A percentile compares a stretch with the other conserved stretches of the same genome.
These are phyloP conservation scores for Tenebrio molitor DNA, from an alignment of 1,140 invertebrate species.

Conservation along the genomic window DNA sequence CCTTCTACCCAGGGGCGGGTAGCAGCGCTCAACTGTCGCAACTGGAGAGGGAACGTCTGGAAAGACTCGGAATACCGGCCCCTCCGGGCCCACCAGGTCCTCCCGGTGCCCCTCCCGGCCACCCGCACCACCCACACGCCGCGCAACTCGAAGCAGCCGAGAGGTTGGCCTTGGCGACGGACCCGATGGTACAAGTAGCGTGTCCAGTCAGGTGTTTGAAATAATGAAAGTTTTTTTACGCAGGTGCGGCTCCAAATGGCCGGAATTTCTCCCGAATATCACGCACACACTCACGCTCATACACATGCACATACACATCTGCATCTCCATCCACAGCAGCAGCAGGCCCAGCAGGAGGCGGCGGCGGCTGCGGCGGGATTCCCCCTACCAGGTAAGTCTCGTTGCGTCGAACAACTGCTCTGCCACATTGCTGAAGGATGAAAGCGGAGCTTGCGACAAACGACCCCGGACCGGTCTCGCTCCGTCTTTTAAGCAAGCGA, in stretches of 20 bases:
- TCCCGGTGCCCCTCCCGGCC: constrained; percentile 65
- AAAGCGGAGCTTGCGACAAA: no score
- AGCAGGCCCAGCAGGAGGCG: constrained; percentile 79
- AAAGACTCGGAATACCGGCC: constrained; percentile 81
- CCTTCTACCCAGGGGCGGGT: constrained; percentile 69
- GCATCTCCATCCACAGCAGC: constrained; percentile 88
- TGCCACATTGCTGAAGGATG: no score
- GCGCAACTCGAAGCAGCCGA: constrained; percentile 71
- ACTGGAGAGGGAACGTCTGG: constrained; percentile 88
- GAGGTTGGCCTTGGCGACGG: constrained; percentile 77
- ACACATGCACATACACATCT: constrained; percentile 93
- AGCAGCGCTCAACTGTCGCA: constrained; percentile 77
- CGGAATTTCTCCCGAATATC: constrained; percentile 84
- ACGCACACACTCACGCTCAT: constrained; percentile 87
- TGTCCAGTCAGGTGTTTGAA: no score
- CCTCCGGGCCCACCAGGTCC: constrained; percentile 69
- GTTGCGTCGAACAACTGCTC: neutral
- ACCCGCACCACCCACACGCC: constrained; percentile 63
- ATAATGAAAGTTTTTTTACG: constrained; percentile 5
- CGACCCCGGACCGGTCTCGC: no score
- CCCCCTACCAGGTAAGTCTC: constrained; percentile 71
- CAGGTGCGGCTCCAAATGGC: constrained; percentile 87
- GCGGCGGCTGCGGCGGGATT: constrained; percentile 73
- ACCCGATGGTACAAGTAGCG: constrained; percentile 77
- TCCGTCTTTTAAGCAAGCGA: no score